Evolutionary conservation across 2,113 vertebrate species (phyloP), one percentile per base, ranked within the genome.

Genomic region (Siniperca chuatsi): DNA sequence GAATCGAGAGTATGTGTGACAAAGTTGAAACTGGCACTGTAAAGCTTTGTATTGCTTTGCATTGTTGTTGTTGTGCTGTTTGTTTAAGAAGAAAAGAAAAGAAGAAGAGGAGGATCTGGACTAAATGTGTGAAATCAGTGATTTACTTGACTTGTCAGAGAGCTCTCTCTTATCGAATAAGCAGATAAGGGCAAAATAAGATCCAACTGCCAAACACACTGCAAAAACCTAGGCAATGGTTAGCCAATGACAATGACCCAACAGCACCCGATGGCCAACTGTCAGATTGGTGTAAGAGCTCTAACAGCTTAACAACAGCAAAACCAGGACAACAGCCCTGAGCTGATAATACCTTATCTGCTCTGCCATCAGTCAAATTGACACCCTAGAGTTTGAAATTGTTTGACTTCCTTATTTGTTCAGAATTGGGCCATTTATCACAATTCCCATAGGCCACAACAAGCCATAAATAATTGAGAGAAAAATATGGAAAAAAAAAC

Each of bases 341-440:
- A 77, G 75, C 83, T 73, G 83, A 71, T 83, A 81, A 88, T 50
- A 68, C 81, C 58, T 57, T 67, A 57, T 88, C 79, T 55, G 76
- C 72, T 76, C 25, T 29, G 42, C 76, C 62, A 87, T 90, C 82
- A 92, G 68, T 89, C 90, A 91, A 65, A 75, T 37, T 85, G 86
- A 91, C 83, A 87, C 29, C 55, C 21, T 33, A 1, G 40, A 76
- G 65, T 83, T 83, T 72, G 37, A 86, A 76, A 71, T 52, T 40
- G 69, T 84, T 84, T 80, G 78, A 91, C 73, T 86, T 84, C 35
- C 58, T 67, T 70, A 75, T 81, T 82, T 81, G 48, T 83, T 80
- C 69, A 82, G 75, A 81, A 80, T 60, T 64, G 74, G 11, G 40
- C 60, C 76, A 87, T 92, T 92, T 81, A 84, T 93, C 82, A 87